These are phyloP conservation scores for Bathynomus jamesi DNA, from an alignment of 1,140 invertebrate species.

Conservation along the genomic window DNA sequence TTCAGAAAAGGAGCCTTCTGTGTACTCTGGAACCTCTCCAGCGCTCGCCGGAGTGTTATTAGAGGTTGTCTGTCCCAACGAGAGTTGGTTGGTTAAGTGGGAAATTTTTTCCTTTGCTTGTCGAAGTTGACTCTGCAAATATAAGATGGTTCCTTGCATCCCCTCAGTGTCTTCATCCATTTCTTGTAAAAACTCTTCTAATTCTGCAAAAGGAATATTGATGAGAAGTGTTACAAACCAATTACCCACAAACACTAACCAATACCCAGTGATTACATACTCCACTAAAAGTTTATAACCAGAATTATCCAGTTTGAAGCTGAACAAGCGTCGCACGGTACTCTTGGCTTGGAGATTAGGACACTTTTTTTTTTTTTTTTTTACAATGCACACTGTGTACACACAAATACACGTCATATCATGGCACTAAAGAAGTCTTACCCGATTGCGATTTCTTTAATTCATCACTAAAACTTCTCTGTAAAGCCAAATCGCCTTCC, in stretches of 20 bases:
- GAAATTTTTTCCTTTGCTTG: conserved; percentile 51
- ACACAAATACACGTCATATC: too few species aligned
- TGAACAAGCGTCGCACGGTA: too few species aligned
- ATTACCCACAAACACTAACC: conserved; percentile 17
- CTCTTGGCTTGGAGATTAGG: too few species aligned
- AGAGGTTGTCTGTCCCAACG: neutral
- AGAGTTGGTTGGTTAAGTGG: neutral
- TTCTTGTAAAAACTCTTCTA: conserved; percentile 92
- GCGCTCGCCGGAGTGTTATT: neutral
- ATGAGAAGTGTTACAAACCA: conserved; percentile 5
- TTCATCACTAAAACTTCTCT: conserved; percentile 92
- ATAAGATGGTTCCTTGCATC: conserved; percentile 94
- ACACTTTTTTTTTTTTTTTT: too few species aligned
- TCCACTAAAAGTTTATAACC: too few species aligned
- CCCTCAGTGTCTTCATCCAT: conserved; percentile 95
- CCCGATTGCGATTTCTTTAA: conserved; percentile 94
- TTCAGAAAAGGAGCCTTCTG: neutral
- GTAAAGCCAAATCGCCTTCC: conserved; percentile 87
- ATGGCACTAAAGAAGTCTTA: too few species aligned
- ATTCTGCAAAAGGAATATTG: conserved; percentile 58
- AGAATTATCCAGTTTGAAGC: too few species aligned
- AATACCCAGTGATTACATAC: too few species aligned
- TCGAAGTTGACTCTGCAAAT: conserved; percentile 82
- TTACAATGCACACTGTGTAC: too few species aligned
- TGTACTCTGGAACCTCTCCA: neutral